A percentile compares a stretch with the other conserved stretches of the same genome.
Evolutionary conservation across 2,797 vertebrate genomes (phyloP).

Genomic region (Squalus acanthias): DNA sequence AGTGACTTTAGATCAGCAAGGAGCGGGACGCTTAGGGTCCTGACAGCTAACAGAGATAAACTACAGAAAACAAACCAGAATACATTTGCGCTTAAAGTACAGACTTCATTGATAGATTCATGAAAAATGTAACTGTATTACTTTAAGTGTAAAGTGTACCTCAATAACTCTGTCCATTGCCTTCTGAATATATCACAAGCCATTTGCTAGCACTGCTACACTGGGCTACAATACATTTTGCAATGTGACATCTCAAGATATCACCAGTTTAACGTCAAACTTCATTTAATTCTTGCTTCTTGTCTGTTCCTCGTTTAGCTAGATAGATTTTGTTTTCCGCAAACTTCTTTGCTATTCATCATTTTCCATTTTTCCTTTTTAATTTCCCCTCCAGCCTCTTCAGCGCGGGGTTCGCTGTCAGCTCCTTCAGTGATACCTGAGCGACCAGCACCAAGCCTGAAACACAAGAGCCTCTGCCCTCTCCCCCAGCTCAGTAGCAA

Average conservation of each 20-base stretch:
- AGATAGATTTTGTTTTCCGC: neutral
- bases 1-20: neutral
- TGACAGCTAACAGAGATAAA: neutral
- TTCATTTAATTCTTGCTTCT: neutral
- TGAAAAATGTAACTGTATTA: neutral
- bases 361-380: neutral
- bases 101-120: neutral
- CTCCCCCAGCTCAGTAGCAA: neutral
- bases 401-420: neutral
- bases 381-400: neutral
- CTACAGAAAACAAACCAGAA: neutral
- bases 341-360: neutral
- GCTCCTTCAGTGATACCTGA: neutral
- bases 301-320: neutral
- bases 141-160: neutral
- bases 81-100: neutral
- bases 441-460: neutral
- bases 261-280: neutral
- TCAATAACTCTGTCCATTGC: neutral
- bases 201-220: neutral
- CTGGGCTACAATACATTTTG: neutral
- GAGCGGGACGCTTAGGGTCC: neutral
- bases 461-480: neutral
- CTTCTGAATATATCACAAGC: neutral
- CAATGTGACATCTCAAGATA: neutral